Evolutionary conservation across 2,888 invertebrate species (phyloP), one percentile per base, ranked within the genome.

Genomic region (Margaritifera margaritifera): DNA sequence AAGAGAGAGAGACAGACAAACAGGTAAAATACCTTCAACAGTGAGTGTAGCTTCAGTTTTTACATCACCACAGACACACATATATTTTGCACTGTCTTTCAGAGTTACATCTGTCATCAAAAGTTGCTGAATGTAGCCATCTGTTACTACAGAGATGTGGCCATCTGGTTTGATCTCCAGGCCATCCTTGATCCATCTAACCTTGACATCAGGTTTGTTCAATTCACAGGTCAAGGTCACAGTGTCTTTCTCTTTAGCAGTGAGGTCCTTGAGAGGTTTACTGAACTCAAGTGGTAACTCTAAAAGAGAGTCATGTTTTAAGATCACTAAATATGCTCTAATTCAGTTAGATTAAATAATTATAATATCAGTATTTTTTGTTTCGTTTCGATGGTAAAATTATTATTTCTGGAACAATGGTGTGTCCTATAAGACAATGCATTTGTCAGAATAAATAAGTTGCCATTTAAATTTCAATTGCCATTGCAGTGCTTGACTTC

Each of bases 141-240:
- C 95, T 86, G 95, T 94, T 65, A 95, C 93, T 20, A 96, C 93
- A 85, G 77, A 95, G 92, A 87, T 95, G 88, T 95, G 70, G 53
- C 81, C 96, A 95, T 95, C 95, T 60, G 95, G 95, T 83, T 94
- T 95, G 1, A 96, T 92, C 90, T 96, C 95, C 82, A 94, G 93
- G 93, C 83, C 85, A 71, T 86, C 79, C 71, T 95, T 94, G 91
- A 93, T 95, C 97, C 97, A 97, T 87, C 94, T 95, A 0, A 96
- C 96, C 4, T 96, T 91, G 20, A 97, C 97, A 89, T 97, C 96
- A 54, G 97, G 97, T 91, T 97, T 97, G n/a, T 96, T 96, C 20
- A 98, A 91, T 89, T 97, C 96, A 80, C 97, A 94, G 85, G 96
- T 95, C 88, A 98, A 96, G 50, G 93, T 93, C 2, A 95, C 96